Conservation (phyloP, 2,888 invertebrate genomes). For the Adelognathus sp. region DNA sequence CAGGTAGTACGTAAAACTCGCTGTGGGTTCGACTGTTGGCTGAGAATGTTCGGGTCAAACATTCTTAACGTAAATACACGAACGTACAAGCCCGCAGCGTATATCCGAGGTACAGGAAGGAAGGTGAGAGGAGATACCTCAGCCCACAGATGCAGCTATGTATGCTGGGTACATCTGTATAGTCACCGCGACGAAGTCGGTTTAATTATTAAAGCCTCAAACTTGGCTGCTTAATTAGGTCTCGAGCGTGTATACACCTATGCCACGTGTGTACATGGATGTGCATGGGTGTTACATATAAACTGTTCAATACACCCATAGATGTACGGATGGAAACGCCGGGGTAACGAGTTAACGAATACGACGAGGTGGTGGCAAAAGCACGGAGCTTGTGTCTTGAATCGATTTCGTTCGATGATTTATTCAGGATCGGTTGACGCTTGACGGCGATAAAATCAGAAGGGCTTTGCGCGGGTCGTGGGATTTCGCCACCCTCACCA, state of each 20-base stretch:
- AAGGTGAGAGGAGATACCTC: neutral
- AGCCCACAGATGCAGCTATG: neutral
- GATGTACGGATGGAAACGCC: neutral
- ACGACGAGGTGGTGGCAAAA: neutral
- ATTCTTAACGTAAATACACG: constrained; percentile 22
- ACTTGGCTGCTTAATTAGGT: constrained; percentile 49
- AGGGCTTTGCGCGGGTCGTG: constrained; percentile 30
- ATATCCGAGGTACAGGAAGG: neutral
- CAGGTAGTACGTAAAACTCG: no score
- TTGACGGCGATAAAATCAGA: constrained; percentile 39
- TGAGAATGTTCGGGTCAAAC: no score
- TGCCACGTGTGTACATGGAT: neutral
- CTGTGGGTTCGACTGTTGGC: no score
- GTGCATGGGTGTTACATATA: neutral
- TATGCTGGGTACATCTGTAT: neutral
- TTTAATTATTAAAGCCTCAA: constrained; percentile 51
- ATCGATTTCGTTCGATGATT: constrained; percentile 49
- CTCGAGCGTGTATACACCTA: constrained; percentile 10
- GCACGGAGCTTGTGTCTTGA: constrained; percentile 31
- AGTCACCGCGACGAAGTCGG: constrained; percentile 28
- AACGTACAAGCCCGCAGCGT: constrained; percentile 22
- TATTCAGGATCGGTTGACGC: constrained; percentile 41
- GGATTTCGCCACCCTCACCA: no score
- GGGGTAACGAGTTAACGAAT: neutral
- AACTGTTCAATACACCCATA: no score